Percentiles rank a stretch among this genome's conserved stretches.
Evolutionary conservation across 1,140 invertebrate species (phyloP).

Genomic region (Hycleus cichorii): DNA sequence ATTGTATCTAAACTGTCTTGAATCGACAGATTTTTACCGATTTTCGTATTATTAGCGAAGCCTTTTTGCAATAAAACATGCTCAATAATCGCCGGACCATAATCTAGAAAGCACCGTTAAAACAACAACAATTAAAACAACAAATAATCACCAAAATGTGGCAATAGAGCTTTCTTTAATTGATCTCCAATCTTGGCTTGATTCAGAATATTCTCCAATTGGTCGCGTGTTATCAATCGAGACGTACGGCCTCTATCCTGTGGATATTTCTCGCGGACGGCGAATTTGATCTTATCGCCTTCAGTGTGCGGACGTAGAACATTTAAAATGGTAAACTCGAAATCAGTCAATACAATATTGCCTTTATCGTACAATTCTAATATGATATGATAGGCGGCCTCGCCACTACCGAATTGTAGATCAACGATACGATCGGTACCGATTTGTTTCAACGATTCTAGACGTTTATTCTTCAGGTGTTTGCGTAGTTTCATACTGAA

Average conservation of each 20-base stretch:
- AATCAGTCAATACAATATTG: constrained; percentile 92
- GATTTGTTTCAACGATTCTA: constrained; percentile 79
- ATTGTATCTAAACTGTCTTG: constrained; percentile 59
- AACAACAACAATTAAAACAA: background rate
- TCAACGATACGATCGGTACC: constrained; percentile 86
- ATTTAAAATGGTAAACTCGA: constrained; percentile 86
- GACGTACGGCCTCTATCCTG: constrained; percentile 60
- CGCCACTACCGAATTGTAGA: constrained; percentile 89
- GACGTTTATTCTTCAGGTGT: constrained; percentile 91
- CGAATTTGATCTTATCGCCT: constrained; percentile 87
- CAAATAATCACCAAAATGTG: constrained; percentile 56
- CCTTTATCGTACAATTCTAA: constrained; percentile 95
- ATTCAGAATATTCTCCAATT: constrained; percentile 50
- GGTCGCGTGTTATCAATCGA: constrained; percentile 42
- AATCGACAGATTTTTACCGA: constrained; percentile 58
- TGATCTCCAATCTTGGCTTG: constrained; percentile 66
- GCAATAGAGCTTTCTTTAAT: constrained; percentile 80
- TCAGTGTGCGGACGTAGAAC: constrained; percentile 89
- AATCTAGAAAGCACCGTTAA: constrained; percentile 51
- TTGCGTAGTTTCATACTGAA: constrained; percentile 93
- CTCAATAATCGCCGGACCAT: constrained; percentile 84
- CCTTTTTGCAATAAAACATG: constrained; percentile 72
- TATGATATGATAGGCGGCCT: constrained; percentile 93
- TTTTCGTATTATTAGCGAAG: constrained; percentile 46
- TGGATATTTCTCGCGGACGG: constrained; percentile 89